Base-by-base conservation (phyloP, 2,888 invertebrate species). In the Halocaridina rubra region DNA sequence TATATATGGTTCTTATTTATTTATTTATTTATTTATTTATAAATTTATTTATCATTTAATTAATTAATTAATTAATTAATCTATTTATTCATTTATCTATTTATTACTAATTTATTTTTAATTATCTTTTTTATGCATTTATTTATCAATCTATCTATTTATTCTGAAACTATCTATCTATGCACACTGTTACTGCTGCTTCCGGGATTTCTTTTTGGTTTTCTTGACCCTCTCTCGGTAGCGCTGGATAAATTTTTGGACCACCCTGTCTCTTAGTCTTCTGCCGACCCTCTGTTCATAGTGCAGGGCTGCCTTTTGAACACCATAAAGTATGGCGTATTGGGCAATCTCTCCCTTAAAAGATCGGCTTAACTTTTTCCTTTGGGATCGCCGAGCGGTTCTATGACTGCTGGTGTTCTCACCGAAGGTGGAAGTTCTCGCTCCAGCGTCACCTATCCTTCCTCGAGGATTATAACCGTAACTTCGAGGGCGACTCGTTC, bases 301-400 rank as follows among this genome's bases (percentile, higher is more conserved):
- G 61, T 82, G 82, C 27, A 72, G 8, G 27, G 82, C 82, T 0
- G 82, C 72, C 27, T 82, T 57, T 39, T 33, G 19, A n/a, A 69
- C 39, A 27, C 82, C 82, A 59, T 82, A 77, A 27, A 82, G 57
- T 24, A 82, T 82, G 72, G 82, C 82, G 72, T 82, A 82, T 61
- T 78, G 82, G 19, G 82, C 82, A 59, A 82, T 82, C 82, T 82
- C 82, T 30, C 82, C 32, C 46, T 82, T 82, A 78, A 82, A 82
- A 5, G 82, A 77, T 39, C 77, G 57, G 39, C 29, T 77, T 5
- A 82, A 61, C 57, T 72, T 71, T 72, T 82, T 82, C 46, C 82
- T 77, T 22, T 30, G 27, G 1, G 29, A 8, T 10, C 64, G 13
- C 32, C 32, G 5, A 27, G 22, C 61, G 19, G 19, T 61, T 39